A percentile compares a stretch with the other conserved stretches of the same genome.
Conservation (phyloP, 2,888 invertebrate genomes). For the Tuberolachnus salignus region DNA sequence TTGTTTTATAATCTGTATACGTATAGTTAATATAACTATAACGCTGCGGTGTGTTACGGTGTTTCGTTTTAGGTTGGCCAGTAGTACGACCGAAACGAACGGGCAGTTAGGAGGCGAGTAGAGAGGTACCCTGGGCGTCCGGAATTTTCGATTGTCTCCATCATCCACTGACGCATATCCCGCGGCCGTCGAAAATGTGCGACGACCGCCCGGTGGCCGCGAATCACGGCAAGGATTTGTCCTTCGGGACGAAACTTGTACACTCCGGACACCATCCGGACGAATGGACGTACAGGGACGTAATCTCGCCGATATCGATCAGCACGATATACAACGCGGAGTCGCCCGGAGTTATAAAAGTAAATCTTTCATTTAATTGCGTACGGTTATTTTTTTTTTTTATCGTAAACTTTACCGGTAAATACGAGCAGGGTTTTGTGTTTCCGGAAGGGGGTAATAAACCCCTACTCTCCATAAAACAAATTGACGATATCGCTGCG, state of each 20-base stretch:
- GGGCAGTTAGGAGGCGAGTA: no score
- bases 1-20: no score
- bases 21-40: no score
- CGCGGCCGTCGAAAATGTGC: slow-evolving; percentile 77
- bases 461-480: no score
- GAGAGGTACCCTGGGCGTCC: no score
- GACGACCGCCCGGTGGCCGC: slow-evolving; percentile 73
- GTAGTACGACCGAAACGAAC: no score
- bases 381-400: not conserved
- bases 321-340: slow-evolving; percentile 89
- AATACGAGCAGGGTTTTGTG: no score
- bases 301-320: slow-evolving; percentile 87
- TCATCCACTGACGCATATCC: no score
- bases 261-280: slow-evolving; percentile 91
- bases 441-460: no score
- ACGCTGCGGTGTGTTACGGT: no score
- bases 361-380: not conserved
- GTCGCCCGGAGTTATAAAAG: slow-evolving; percentile 31
- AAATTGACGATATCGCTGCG: not conserved
- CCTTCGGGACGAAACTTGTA: slow-evolving; percentile 86
- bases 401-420: not conserved
- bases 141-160: no score
- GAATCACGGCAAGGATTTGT: slow-evolving; percentile 10
- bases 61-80: no score
- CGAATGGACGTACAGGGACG: slow-evolving; percentile 83